Conservation (phyloP, 2,888 invertebrate species). For the Rhogogaster chlorosoma region DNA sequence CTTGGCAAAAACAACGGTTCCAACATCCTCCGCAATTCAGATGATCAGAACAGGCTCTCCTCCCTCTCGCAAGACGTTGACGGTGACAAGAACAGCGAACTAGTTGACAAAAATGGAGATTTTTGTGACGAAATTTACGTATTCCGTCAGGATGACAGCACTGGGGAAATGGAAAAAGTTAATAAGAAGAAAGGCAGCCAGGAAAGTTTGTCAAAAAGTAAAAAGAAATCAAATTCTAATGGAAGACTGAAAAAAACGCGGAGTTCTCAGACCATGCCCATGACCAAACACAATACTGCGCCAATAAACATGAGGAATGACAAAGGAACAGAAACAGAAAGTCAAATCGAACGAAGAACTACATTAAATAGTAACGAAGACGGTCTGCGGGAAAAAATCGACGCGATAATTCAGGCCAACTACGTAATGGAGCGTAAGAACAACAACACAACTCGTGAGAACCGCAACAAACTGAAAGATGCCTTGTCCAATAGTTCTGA, state of each 20-base stretch:
- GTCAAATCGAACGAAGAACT: neutral
- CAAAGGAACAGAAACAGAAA: neutral
- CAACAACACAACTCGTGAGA: slow-evolving; percentile 58
- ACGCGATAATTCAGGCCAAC: slow-evolving; percentile 70
- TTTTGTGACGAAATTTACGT: slow-evolving; percentile 23
- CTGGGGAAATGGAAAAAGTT: neutral
- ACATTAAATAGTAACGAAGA: slow-evolving; percentile 22
- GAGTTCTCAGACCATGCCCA: neutral
- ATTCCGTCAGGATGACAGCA: slow-evolving; percentile 7
- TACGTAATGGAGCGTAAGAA: slow-evolving; percentile 69
- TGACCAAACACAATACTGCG: neutral
- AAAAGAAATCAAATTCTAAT: slow-evolving; percentile 4
- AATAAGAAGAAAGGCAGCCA: neutral
- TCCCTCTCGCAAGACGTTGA: slow-evolving; percentile 1
- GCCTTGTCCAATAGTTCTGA: neutral
- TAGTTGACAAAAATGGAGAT: slow-evolving; percentile 17
- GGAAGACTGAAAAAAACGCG: neutral
- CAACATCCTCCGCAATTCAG: neutral
- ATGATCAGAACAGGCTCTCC: slow-evolving; percentile 10
- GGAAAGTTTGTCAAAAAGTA: neutral
- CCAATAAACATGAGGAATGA: slow-evolving; percentile 7
- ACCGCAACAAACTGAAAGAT: slow-evolving; percentile 29
- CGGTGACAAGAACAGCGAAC: neutral
- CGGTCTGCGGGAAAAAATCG: slow-evolving; percentile 61
- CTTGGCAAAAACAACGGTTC: neutral